Evolutionary conservation across 2,888 invertebrate genomes (phyloP).

Genomic region (Chalcosyrphus nemorum): DNA sequence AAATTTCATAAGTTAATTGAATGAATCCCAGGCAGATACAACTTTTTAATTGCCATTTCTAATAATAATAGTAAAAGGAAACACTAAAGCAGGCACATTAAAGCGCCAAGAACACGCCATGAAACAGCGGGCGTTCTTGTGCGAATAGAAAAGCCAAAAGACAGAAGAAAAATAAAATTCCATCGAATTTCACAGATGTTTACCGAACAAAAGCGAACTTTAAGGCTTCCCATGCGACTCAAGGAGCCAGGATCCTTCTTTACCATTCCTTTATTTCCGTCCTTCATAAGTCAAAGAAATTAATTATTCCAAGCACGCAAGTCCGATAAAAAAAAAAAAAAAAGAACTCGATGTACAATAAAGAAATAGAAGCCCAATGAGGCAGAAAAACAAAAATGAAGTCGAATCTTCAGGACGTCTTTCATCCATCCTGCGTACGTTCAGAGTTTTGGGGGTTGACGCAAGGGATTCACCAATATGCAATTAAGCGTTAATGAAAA

Average conservation of each 20-base stretch:
- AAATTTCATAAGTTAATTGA: constrained; percentile 32
- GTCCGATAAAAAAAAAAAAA: background rate
- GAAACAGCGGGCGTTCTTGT: background rate
- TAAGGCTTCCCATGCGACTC: background rate
- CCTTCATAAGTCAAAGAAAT: constrained; percentile 51
- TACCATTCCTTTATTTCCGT: background rate
- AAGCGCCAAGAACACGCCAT: background rate
- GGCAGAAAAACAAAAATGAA: background rate
- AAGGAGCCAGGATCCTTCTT: background rate
- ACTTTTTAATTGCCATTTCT: constrained; percentile 35
- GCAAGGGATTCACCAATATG: background rate
- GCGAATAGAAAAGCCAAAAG: background rate
- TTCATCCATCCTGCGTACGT: background rate
- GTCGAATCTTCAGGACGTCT: background rate
- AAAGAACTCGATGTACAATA: background rate
- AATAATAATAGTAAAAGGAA: background rate
- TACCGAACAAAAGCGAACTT: background rate
- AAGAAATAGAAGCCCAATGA: background rate
- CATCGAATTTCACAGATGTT: constrained; percentile 29
- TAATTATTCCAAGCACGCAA: constrained; percentile 68
- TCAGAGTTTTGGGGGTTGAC: background rate
- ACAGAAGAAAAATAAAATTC: no score
- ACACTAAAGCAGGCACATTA: background rate
- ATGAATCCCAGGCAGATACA: constrained; percentile 16
- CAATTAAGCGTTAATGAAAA: constrained; percentile 46